A percentile compares a stretch with the other conserved stretches of the same genome.
Conservation (phyloP, 2,888 invertebrate genomes). For the Synergus laeviventris region DNA sequence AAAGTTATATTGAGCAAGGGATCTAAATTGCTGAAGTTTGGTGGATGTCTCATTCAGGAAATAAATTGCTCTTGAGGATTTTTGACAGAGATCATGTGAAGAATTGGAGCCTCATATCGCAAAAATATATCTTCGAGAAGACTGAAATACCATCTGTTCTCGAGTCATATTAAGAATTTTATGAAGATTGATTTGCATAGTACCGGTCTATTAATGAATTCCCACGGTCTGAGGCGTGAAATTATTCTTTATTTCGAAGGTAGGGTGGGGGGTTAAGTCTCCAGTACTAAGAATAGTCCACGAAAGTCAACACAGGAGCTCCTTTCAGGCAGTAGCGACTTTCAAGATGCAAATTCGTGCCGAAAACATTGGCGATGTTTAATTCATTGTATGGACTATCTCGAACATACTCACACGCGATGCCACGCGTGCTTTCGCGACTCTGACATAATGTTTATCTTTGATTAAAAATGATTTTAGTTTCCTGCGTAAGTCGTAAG, state of each 20-base stretch:
- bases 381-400: slow-evolving; percentile 60
- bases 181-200: no score
- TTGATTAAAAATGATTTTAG: slow-evolving; percentile 32
- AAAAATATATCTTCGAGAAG: neutral
- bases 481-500: neutral
- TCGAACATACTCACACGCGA: slow-evolving; percentile 49
- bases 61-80: neutral
- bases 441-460: slow-evolving; percentile 63
- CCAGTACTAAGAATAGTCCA: slow-evolving; percentile 58
- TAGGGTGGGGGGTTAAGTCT: slow-evolving; percentile 47
- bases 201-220: neutral
- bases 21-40: neutral
- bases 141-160: neutral
- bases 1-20: neutral
- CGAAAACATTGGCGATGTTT: slow-evolving; percentile 65
- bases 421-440: slow-evolving; percentile 60
- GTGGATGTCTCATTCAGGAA: neutral
- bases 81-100: neutral
- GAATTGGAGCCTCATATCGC: neutral
- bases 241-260: slow-evolving; percentile 10
- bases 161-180: neutral
- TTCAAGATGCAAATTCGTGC: slow-evolving; percentile 64
- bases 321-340: slow-evolving; percentile 57
- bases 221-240: neutral
- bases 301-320: slow-evolving; percentile 4